phyloP scores from a whole-genome alignment of 2,888 invertebrate species.

The Parthenolecanium corni region DNA sequence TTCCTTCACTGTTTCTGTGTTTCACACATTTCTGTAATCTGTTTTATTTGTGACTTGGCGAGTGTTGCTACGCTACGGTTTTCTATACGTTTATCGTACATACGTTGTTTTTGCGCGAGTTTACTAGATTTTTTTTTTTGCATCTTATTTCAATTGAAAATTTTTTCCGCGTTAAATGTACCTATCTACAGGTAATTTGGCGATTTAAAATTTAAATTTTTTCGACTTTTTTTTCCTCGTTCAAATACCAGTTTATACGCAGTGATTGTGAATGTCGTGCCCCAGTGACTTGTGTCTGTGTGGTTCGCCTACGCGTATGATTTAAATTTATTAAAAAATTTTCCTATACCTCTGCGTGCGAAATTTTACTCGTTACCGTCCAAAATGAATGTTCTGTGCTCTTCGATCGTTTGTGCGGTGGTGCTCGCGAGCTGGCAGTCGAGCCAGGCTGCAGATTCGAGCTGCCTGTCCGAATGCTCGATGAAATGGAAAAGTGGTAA shows the following conservation, averaged over 20 bases:
- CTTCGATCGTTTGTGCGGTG: slow-evolving; percentile 1
- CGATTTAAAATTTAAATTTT: too few species aligned
- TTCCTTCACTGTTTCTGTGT: slow-evolving; percentile 3
- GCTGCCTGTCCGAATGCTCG: slow-evolving; percentile 63
- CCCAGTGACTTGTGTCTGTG: background rate
- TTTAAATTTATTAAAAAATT: background rate
- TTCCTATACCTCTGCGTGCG: background rate
- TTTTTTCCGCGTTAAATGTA: too few species aligned
- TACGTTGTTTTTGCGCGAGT: too few species aligned
- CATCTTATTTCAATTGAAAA: too few species aligned
- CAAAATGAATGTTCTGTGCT: background rate
- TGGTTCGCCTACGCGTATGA: background rate
- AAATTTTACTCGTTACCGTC: background rate
- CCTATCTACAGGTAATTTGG: too few species aligned
- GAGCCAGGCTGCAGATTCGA: slow-evolving; percentile 37
- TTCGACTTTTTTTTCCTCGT: too few species aligned
- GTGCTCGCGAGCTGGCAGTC: background rate
- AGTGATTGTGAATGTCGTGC: too few species aligned
- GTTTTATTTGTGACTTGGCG: slow-evolving; percentile 7
- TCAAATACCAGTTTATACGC: too few species aligned
- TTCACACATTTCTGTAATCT: background rate
- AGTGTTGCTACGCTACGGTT: slow-evolving; percentile 20
- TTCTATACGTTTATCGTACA: too few species aligned
- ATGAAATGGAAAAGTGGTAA: slow-evolving; percentile 94
- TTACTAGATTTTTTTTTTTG: too few species aligned